phyloP scores from a whole-genome alignment of 2,797 vertebrate genomes.

The Megalops cyprinoides region DNA sequence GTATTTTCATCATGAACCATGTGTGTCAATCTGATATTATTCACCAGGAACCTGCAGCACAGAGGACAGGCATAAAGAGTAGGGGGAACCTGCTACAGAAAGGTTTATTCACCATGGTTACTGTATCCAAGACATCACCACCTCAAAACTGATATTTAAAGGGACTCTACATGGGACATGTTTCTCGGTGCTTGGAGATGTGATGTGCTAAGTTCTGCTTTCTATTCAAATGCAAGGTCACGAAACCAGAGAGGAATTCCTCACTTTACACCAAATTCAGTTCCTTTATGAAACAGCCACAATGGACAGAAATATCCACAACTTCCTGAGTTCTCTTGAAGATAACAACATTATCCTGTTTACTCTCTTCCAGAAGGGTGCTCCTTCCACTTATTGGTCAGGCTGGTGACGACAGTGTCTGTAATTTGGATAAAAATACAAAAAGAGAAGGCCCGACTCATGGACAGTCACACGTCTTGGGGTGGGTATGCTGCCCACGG shows the following conservation, averaged over 20 bases:
- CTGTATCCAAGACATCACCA: background rate
- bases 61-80: too few species aligned
- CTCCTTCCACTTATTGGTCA: background rate
- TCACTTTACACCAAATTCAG: background rate
- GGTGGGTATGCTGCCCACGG: too few species aligned
- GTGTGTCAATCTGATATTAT: background rate
- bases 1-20: background rate
- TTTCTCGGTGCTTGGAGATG: background rate
- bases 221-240: background rate
- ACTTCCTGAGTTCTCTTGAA: too few species aligned
- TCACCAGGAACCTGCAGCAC: background rate
- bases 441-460: background rate
- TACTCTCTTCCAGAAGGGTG: background rate
- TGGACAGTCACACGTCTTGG: background rate
- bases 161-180: background rate
- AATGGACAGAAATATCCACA: background rate
- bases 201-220: background rate
- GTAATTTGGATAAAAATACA: too few species aligned
- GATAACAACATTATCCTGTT: background rate
- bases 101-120: conserved; percentile 1
- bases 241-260: background rate
- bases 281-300: background rate
- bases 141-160: background rate
- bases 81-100: background rate
- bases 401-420: background rate